phyloP scores from a whole-genome alignment of 2,888 invertebrate species.

The Lingula anatina region DNA sequence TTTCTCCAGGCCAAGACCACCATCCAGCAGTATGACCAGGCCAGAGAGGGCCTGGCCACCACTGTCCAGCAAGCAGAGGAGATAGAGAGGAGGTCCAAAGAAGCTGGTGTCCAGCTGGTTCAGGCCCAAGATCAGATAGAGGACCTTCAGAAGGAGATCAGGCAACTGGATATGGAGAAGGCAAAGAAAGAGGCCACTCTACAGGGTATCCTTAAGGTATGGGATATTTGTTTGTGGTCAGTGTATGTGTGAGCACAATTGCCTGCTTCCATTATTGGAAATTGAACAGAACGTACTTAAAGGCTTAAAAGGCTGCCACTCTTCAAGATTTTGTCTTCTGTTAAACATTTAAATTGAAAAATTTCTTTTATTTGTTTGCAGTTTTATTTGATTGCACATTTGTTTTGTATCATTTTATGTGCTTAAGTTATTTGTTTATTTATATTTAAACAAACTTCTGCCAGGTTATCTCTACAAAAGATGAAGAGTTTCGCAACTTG shows the following conservation, averaged over 20 bases:
- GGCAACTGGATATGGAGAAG: conserved; percentile 24
- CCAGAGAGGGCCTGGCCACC: conserved; percentile 22
- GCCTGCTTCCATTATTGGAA: no score
- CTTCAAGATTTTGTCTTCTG: no score
- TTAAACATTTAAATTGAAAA: no score
- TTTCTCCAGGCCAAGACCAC: conserved; percentile 33
- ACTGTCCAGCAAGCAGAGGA: conserved; percentile 34
- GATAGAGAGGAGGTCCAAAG: conserved; percentile 36
- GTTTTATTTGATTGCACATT: no score
- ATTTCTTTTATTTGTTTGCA: no score
- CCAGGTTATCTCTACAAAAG: conserved; percentile 40
- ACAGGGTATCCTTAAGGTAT: conserved; percentile 34
- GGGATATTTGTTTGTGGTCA: neutral
- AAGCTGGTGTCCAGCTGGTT: conserved; percentile 35
- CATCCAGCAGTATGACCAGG: conserved; percentile 30
- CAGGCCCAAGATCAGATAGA: conserved; percentile 30
- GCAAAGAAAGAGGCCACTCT: conserved; percentile 31
- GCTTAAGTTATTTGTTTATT: no score
- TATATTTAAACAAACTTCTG: no score
- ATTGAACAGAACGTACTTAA: no score
- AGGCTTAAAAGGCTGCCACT: no score
- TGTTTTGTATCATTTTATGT: no score
- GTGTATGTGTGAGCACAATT: no score
- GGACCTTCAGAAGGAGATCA: conserved; percentile 24
- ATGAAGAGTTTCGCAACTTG: conserved; percentile 36